A percentile compares a stretch with the other conserved stretches of the same genome.
Evolutionary conservation across 2,888 invertebrate genomes (phyloP).

Genomic region (Erannis defoliaria): DNA sequence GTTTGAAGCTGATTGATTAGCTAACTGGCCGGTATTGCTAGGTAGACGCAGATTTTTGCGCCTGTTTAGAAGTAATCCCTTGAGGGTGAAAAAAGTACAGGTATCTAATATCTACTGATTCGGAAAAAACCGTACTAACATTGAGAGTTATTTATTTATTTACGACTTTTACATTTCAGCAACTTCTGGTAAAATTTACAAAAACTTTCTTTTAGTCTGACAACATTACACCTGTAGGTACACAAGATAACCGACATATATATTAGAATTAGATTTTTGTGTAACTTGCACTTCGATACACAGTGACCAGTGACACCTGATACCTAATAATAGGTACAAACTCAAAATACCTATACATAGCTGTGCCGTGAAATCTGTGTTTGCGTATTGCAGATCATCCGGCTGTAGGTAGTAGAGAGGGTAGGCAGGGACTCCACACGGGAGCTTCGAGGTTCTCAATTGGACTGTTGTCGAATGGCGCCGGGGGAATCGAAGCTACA

Average conservation of each 20-base stretch:
- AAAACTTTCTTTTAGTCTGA: no score
- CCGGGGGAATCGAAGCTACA: slow-evolving; percentile 20
- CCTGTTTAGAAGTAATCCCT: not conserved
- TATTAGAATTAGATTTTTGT: no score
- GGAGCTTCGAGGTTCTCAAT: slow-evolving; percentile 9
- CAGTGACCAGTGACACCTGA: not conserved
- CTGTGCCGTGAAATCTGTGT: not conserved
- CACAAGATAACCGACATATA: no score
- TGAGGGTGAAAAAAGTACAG: not conserved
- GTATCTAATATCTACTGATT: no score
- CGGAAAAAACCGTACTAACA: no score
- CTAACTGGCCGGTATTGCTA: slow-evolving; percentile 20
- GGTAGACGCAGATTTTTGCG: not conserved
- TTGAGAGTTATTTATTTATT: no score
- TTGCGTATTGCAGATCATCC: not conserved
- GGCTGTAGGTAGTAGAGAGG: not conserved
- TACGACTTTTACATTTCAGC: no score
- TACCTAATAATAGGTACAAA: not conserved
- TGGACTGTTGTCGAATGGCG: slow-evolving; percentile 17
- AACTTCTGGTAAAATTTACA: no score
- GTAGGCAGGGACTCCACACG: not conserved
- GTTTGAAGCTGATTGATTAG: slow-evolving; percentile 55
- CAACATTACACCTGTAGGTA: no score
- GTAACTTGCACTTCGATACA: no score
- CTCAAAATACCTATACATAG: not conserved